Evolutionary conservation across 2,797 vertebrate species (phyloP), one percentile per base, ranked within the genome.

Genomic region (Gouania willdenowi): DNA sequence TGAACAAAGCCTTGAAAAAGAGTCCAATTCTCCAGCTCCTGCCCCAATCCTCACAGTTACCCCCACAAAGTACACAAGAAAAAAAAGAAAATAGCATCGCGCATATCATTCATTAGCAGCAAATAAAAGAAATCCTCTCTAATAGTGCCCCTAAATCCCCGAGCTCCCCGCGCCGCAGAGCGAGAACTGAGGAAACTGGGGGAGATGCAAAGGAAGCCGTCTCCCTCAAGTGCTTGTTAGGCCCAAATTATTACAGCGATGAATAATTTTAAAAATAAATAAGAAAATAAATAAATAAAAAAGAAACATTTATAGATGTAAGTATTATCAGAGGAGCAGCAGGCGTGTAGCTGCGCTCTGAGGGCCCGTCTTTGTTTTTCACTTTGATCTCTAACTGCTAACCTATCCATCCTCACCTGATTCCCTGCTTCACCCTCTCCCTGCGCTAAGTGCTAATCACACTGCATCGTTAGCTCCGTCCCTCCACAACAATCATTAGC

Each of bases 141-240:
- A 90, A 90, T 82, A 76, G 88, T 88, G 79, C 81, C 73, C 82
- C 82, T 82, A 46, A 40, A 79, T 91, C 92, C 91, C 88, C 45
- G 58, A 89, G 88, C 92, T 91, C 90, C 86, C 68, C 69, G 89
- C 88, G 89, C 85, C 79, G 77, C 66, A 59, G 79, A 71, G 79
- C 76, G 65, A 84, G 81, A 86, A 84, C 79, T 71, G 64, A 82
- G 72, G 68, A 71, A 81, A 77, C 51, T 50, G 64, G 57, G 72
- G 62, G 69, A 81, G 82, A 82, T 81, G 82, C 76, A 75, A 86
- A 87, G 78, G 73, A 89, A 80, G 66, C 89, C 81, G 75, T 86
- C 89, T 94, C 94, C 93, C 92, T 89, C 82, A 94, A 93, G 93
- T 92, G 90, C 92, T 97, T 91, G 91, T 94, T 94, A 94, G 77